phyloP scores from a whole-genome alignment of 2,797 vertebrate genomes.

The Melanotaenia pygmaea region DNA sequence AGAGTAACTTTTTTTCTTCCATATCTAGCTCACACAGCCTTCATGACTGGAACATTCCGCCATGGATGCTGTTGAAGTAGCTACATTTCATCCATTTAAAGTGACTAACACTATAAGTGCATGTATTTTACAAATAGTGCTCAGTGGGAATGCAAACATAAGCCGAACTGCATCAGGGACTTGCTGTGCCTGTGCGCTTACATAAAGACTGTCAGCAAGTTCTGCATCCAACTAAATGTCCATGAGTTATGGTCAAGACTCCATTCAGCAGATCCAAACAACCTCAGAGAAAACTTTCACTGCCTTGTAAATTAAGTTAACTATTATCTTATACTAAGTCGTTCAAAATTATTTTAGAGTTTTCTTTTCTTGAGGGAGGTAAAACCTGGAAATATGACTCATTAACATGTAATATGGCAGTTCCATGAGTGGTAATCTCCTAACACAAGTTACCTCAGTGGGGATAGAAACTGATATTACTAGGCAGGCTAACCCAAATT shows the following conservation, averaged over 20 bases:
- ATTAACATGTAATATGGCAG: conserved; percentile 54
- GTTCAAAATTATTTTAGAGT: conserved; percentile 27
- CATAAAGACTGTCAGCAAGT: conserved; percentile 10
- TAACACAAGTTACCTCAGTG: conserved; percentile 45
- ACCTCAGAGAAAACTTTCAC: conserved; percentile 14
- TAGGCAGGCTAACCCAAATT: conserved; percentile 9
- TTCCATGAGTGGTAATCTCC: conserved; percentile 46
- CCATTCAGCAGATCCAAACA: conserved; percentile 9
- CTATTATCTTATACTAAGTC: conserved; percentile 22
- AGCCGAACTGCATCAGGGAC: conserved; percentile 21
- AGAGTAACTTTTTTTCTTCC: conserved; percentile 26
- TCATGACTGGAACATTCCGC: conserved; percentile 43
- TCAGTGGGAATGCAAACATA: conserved; percentile 45
- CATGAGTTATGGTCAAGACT: conserved; percentile 23
- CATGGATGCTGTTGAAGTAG: conserved; percentile 40
- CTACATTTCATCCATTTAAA: conserved; percentile 53
- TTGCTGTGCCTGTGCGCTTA: conserved; percentile 29
- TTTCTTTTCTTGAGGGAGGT: conserved; percentile 4
- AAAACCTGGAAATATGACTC: conserved; percentile 4
- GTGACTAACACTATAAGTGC: conserved; percentile 33
- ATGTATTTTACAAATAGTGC: conserved; percentile 45
- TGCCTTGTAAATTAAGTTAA: conserved; percentile 30
- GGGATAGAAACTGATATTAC: conserved; percentile 28
- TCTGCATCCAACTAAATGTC: conserved; percentile 15
- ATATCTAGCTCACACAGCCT: conserved; percentile 40